Evolutionary conservation across 37 sponge, comb jelly and placozoan genomes (phyloP).

Genomic region (Oopsacas minuta): DNA sequence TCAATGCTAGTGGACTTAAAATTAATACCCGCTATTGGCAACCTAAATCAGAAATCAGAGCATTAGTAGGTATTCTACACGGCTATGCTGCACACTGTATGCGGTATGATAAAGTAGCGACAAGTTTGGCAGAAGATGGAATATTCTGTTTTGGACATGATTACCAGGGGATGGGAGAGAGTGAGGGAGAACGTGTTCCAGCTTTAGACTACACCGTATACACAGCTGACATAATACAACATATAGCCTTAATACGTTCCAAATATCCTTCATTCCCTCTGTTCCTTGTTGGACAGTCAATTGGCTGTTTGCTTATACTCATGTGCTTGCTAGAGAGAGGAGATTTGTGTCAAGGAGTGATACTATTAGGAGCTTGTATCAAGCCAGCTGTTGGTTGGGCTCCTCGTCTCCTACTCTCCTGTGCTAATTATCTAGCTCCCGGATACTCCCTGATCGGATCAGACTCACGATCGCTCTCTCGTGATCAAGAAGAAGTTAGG

Average conservation of each 20-base stretch:
- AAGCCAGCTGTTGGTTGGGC: not conserved
- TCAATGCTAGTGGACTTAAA: not conserved
- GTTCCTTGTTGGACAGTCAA: not conserved
- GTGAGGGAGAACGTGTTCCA: conserved; percentile 19
- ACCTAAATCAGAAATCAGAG: not conserved
- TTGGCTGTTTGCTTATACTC: not conserved
- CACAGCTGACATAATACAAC: not conserved
- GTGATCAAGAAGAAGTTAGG: not conserved
- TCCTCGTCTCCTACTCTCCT: not conserved
- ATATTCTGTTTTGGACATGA: not conserved
- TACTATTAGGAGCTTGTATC: not conserved
- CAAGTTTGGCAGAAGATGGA: conserved; percentile 1
- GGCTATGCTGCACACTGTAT: conserved; percentile 17
- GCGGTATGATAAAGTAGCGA: not conserved
- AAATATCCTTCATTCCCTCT: not conserved
- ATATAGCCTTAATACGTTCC: not conserved
- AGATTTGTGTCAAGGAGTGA: not conserved
- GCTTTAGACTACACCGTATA: not conserved
- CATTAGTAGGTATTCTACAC: not conserved
- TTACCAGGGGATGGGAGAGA: conserved; percentile 4
- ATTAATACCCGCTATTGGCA: not conserved
- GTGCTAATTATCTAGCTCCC: not conserved
- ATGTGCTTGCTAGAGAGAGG: not conserved
- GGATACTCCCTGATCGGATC: not conserved
- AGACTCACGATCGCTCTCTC: not conserved